phyloP scores from a whole-genome alignment of 2,888 invertebrate species.

The Drosophila pseudotalamancana region DNA sequence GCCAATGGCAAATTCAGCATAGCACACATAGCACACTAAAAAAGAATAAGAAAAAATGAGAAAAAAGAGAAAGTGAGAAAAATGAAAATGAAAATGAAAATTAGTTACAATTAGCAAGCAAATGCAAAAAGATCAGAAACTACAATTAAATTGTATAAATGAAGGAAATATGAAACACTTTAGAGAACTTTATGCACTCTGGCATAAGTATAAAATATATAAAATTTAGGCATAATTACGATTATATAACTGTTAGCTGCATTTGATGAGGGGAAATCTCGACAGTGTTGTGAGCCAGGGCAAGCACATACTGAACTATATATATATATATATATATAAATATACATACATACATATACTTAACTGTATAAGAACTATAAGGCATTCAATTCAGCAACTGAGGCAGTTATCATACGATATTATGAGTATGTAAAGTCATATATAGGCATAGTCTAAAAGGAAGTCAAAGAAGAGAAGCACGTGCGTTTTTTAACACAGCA shows the following conservation, averaged over 20 bases:
- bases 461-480: constrained; percentile 25
- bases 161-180: constrained; percentile 12
- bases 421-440: constrained; percentile 23
- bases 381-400: constrained; percentile 33
- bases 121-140: constrained; percentile 54
- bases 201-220: constrained; percentile 30
- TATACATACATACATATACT: constrained; percentile 55
- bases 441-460: constrained; percentile 6
- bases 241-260: constrained; percentile 52
- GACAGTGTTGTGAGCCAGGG: constrained; percentile 83
- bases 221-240: constrained; percentile 43
- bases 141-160: constrained; percentile 75
- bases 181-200: constrained; percentile 25
- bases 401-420: constrained; percentile 36
- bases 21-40: constrained; percentile 49
- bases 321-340: constrained; percentile 39
- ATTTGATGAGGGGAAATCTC: constrained; percentile 75
- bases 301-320: constrained; percentile 72
- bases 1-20: constrained; percentile 43
- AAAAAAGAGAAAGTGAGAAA: too few species aligned
- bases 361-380: constrained; percentile 35
- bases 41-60: too few species aligned
- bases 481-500: constrained; percentile 41
- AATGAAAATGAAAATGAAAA: too few species aligned
- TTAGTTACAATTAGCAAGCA: constrained; percentile 52